A percentile compares a stretch with the other conserved stretches of the same genome.
Evolutionary conservation across 2,797 vertebrate species (phyloP).

Genomic region (Coregonus ussuriensis): DNA sequence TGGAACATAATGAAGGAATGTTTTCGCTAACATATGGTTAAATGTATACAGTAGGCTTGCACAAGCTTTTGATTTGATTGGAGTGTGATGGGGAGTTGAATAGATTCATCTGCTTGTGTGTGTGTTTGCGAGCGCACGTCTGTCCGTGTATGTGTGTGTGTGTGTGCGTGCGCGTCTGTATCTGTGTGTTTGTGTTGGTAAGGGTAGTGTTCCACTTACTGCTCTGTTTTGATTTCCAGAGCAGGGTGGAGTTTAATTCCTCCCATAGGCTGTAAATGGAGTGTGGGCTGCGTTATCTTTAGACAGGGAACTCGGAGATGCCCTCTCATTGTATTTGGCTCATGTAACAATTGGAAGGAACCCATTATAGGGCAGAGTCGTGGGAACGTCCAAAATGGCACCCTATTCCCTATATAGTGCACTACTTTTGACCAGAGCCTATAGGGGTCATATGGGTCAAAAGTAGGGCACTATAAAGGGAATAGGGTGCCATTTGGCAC

Average conservation of each 20-base stretch:
- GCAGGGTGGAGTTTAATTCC: constrained; percentile 56
- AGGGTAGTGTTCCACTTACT: constrained; percentile 5
- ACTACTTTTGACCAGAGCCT: no score
- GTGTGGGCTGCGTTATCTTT: constrained; percentile 61
- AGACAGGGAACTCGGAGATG: constrained; percentile 35
- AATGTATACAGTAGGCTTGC: not conserved
- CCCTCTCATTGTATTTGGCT: constrained; percentile 46
- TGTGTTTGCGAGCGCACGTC: no score
- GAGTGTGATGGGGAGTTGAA: constrained; percentile 1
- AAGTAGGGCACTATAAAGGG: no score
- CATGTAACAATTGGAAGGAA: constrained; percentile 44
- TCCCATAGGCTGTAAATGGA: constrained; percentile 42
- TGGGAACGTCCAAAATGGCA: no score
- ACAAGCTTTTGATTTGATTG: not conserved
- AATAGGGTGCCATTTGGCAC: no score
- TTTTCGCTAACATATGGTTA: not conserved
- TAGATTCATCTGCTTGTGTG: not conserved
- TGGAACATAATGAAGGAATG: not conserved
- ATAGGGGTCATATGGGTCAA: no score
- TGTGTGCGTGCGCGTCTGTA: constrained; percentile 24
- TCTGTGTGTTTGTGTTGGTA: constrained; percentile 10
- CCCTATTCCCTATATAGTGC: no score
- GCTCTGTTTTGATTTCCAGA: constrained; percentile 60
- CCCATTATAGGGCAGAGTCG: constrained; percentile 18
- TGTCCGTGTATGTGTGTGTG: no score